These are phyloP conservation scores for Epinephelus malabaricus DNA, from an alignment of 2,797 vertebrate genomes.

Conservation along the genomic window DNA sequence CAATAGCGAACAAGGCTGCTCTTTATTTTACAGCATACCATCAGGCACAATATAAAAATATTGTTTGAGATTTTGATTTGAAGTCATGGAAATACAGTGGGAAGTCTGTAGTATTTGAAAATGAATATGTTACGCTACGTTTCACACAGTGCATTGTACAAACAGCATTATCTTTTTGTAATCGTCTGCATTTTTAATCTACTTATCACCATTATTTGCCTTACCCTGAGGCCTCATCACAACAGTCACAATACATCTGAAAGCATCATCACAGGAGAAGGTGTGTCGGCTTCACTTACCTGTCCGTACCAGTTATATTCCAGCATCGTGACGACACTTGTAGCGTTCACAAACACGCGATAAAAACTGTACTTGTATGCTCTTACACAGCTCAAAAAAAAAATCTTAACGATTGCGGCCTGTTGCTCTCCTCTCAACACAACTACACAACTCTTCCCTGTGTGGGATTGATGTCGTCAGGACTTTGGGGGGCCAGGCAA, in stretches of 20 bases:
- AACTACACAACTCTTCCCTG: constrained; percentile 81
- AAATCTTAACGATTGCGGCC: constrained; percentile 23
- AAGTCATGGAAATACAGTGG: constrained; percentile 8
- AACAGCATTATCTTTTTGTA: background rate
- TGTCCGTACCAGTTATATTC: constrained; percentile 98
- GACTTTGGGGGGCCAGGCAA: constrained; percentile 80
- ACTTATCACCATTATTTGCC: background rate
- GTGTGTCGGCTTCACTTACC: constrained; percentile 88
- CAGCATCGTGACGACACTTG: constrained; percentile 89
- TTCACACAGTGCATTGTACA: background rate
- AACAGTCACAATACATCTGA: background rate
- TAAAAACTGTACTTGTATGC: background rate
- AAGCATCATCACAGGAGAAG: constrained; percentile 9
- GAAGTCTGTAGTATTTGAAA: background rate
- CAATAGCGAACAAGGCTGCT: constrained; percentile 22
- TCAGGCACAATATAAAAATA: constrained; percentile 28
- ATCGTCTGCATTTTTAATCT: background rate
- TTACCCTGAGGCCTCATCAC: background rate
- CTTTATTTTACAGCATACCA: constrained; percentile 20
- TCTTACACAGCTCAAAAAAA: constrained; percentile 9
- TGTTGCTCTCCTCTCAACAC: constrained; percentile 75
- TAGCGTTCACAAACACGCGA: constrained; percentile 16
- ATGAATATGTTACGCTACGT: background rate
- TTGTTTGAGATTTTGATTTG: constrained; percentile 42
- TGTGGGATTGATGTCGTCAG: constrained; percentile 83